Conservation (phyloP, 1,140 invertebrate genomes). For the Sycophaga agraensis region DNA sequence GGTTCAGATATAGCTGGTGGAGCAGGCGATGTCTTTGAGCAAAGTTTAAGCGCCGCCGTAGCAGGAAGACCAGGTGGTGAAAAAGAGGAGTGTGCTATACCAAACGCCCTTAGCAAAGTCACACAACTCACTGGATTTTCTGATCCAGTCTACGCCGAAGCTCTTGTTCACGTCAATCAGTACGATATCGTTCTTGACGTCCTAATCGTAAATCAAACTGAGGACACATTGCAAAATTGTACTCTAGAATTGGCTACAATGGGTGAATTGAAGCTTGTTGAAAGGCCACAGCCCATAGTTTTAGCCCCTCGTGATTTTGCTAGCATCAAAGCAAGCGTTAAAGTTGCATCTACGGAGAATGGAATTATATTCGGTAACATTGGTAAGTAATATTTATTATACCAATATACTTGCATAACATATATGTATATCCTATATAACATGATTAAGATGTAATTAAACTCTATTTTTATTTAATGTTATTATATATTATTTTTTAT, state of each 20-base stretch:
- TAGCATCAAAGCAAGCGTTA: conserved; percentile 96
- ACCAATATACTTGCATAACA: too few species aligned
- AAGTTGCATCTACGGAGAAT: conserved; percentile 96
- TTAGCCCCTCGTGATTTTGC: conserved; percentile 96
- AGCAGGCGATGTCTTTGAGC: conserved; percentile 90
- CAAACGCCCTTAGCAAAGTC: conserved; percentile 79
- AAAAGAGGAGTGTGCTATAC: conserved; percentile 59
- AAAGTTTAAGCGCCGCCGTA: conserved; percentile 89
- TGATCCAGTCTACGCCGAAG: conserved; percentile 98
- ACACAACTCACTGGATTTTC: conserved; percentile 99
- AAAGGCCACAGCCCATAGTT: conserved; percentile 93
- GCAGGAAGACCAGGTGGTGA: conserved; percentile 63
- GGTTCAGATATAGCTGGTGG: conserved; percentile 73
- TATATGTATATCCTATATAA: not conserved
- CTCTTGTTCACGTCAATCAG: conserved; percentile 98
- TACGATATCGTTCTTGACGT: conserved; percentile 98
- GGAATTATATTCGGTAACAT: conserved; percentile 99
- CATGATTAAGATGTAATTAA: too few species aligned
- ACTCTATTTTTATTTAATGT: too few species aligned
- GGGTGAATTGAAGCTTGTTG: conserved; percentile 96
- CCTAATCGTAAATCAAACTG: conserved; percentile 96
- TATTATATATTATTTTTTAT: not conserved
- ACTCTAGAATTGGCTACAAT: conserved; percentile 96
- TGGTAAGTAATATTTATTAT: conserved; percentile 59
- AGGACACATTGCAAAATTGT: conserved; percentile 96